Evolutionary conservation across 2,888 invertebrate genomes (phyloP).

Genomic region (Pedicia rivosa): DNA sequence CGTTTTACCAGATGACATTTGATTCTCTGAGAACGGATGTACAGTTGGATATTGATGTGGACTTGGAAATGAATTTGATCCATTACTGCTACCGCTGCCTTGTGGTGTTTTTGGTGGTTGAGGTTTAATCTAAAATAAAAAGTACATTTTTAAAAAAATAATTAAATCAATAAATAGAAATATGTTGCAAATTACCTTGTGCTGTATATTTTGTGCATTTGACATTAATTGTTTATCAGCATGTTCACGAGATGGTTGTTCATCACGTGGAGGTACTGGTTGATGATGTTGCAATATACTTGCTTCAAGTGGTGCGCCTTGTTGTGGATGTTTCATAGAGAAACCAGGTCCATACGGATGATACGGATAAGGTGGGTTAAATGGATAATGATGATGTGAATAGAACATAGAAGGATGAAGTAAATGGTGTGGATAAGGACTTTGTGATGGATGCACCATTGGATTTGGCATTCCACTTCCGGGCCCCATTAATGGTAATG

Average conservation of each 20-base stretch:
- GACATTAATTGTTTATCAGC: conserved; percentile 27
- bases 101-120: conserved; percentile 32
- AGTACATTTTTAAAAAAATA: not conserved
- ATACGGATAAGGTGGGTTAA: conserved; percentile 40
- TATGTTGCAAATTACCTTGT: conserved; percentile 10
- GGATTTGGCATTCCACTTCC: conserved; percentile 26
- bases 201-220: conserved; percentile 11
- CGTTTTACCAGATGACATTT: conserved; percentile 41
- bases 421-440: conserved; percentile 49
- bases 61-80: conserved; percentile 18
- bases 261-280: conserved; percentile 12
- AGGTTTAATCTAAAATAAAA: conserved; percentile 22
- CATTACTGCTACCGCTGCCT: conserved; percentile 21
- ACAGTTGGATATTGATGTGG: conserved; percentile 22
- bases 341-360: conserved; percentile 33
- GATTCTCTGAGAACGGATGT: conserved; percentile 52
- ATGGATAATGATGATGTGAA: conserved; percentile 47
- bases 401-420: conserved; percentile 55
- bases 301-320: conserved; percentile 26
- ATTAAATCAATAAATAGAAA: not conserved
- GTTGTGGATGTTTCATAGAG: conserved; percentile 28
- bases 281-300: conserved; percentile 27
- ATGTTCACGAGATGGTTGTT: conserved; percentile 18
- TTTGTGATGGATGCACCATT: conserved; percentile 56
- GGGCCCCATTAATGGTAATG: conserved; percentile 28